Evolutionary conservation across 23 tunicate genomes (phyloP).

Genomic region (Trididemnum clinides): DNA sequence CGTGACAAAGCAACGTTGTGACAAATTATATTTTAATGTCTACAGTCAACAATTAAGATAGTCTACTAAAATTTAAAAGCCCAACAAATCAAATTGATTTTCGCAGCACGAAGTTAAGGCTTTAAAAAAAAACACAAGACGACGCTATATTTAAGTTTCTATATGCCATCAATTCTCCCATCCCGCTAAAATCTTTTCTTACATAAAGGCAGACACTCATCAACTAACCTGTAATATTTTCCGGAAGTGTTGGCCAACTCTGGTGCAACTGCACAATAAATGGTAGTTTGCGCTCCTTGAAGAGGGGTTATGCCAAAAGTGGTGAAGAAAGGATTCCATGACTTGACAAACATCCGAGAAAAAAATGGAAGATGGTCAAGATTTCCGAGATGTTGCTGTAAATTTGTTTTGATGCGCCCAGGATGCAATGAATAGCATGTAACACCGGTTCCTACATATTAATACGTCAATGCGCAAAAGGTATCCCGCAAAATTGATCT

Average conservation of each 20-base stretch:
- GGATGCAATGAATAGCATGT: conserved; percentile 79
- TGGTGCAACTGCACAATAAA: conserved; percentile 72
- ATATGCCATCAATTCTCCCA: no score
- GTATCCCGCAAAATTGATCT: neutral
- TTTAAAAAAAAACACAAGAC: no score
- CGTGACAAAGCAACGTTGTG: neutral
- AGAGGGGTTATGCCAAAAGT: conserved; percentile 46
- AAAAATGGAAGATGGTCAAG: neutral
- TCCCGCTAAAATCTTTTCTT: no score
- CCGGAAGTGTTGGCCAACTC: conserved; percentile 58
- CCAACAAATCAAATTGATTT: no score
- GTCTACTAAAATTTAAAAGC: no score
- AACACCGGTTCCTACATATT: conserved; percentile 70
- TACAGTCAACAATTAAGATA: no score
- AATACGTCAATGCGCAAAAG: neutral
- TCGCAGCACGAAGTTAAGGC: no score
- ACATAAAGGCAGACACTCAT: no score
- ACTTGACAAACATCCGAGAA: neutral
- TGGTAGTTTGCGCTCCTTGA: conserved; percentile 71
- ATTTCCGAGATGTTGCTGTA: conserved; percentile 43
- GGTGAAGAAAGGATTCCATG: neutral
- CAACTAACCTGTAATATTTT: conserved; percentile 44
- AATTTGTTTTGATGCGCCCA: conserved; percentile 63
- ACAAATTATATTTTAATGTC: no score
- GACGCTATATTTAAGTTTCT: no score